Percentiles rank a stretch among this genome's conserved stretches.
These are phyloP conservation scores for Pachyseris speciosa DNA, from an alignment of 64 coral and sea anemone genomes.

Conservation along the genomic window DNA sequence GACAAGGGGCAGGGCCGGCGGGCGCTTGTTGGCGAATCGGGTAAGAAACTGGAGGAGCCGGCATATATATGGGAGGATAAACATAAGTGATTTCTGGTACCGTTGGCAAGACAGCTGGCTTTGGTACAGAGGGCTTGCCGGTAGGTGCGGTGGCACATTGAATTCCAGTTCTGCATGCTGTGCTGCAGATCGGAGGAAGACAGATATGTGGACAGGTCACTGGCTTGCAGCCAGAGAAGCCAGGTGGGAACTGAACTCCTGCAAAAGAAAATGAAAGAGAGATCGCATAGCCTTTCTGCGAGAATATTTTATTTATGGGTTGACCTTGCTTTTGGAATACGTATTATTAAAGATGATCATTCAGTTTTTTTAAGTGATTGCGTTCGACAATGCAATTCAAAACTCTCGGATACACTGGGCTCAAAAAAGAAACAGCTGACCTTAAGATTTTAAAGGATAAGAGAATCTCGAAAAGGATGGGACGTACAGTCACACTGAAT, in stretches of 20 bases:
- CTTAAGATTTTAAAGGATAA: too few species aligned
- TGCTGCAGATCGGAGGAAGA: not conserved
- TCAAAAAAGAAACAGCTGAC: too few species aligned
- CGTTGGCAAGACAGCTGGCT: not conserved
- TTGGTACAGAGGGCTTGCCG: not conserved
- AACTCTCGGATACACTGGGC: too few species aligned
- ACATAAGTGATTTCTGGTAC: not conserved
- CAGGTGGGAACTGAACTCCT: conserved; percentile 21
- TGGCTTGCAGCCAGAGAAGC: conserved; percentile 28
- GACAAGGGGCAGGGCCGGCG: not conserved
- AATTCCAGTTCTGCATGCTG: not conserved
- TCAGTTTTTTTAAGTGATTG: too few species aligned
- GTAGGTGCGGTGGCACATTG: not conserved
- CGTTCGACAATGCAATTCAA: too few species aligned
- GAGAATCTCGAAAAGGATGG: too few species aligned
- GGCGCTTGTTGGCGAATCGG: not conserved
- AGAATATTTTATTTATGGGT: too few species aligned
- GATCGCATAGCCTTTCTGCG: not conserved
- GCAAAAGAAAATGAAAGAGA: not conserved
- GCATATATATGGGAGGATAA: not conserved
- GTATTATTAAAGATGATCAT: too few species aligned
- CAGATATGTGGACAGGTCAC: not conserved
- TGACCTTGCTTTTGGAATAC: too few species aligned
- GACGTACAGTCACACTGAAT: too few species aligned
- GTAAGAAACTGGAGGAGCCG: not conserved